phyloP scores from a whole-genome alignment of 2,888 invertebrate species.

The Trissolcus japonicus region DNA sequence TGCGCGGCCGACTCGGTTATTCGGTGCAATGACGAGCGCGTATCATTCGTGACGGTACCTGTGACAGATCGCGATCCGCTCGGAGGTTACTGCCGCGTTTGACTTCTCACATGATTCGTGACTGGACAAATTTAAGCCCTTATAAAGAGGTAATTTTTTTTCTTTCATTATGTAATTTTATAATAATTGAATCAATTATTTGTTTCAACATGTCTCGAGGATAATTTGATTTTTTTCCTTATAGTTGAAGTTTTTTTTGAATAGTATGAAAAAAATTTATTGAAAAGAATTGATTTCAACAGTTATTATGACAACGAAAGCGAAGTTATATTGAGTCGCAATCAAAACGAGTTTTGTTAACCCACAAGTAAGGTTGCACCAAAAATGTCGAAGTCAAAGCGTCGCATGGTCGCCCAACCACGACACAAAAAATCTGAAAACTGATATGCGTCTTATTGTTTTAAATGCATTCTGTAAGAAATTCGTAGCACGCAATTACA shows the following conservation, averaged over 20 bases:
- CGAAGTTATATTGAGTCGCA: neutral
- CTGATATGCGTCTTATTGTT: slow-evolving; percentile 36
- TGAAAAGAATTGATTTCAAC: too few relatives aligned
- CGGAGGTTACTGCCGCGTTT: too few relatives aligned
- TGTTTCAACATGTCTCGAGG: too few relatives aligned
- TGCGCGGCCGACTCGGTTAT: slow-evolving; percentile 39
- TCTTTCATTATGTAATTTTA: too few relatives aligned
- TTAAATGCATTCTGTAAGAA: slow-evolving; percentile 6
- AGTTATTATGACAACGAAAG: too few relatives aligned
- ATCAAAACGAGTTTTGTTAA: slow-evolving; percentile 8
- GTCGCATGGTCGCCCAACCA: slow-evolving; percentile 44
- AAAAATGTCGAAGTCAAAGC: slow-evolving; percentile 36
- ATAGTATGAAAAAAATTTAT: too few relatives aligned
- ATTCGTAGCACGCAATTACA: neutral
- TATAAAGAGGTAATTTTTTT: slow-evolving; percentile 14
- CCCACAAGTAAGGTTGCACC: slow-evolving; percentile 10
- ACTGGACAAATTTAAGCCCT: too few relatives aligned
- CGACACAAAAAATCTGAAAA: slow-evolving; percentile 27
- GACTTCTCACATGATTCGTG: too few relatives aligned
- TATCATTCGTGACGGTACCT: slow-evolving; percentile 21
- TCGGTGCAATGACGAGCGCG: slow-evolving; percentile 35
- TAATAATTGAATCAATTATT: too few relatives aligned
- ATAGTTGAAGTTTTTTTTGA: too few relatives aligned
- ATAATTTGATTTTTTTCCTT: too few relatives aligned
- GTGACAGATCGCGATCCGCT: slow-evolving; percentile 16